Percentiles rank a stretch among this genome's conserved stretches.
phyloP scores from a whole-genome alignment of 2,113 vertebrate genomes.

The Nannospalax galili region DNA sequence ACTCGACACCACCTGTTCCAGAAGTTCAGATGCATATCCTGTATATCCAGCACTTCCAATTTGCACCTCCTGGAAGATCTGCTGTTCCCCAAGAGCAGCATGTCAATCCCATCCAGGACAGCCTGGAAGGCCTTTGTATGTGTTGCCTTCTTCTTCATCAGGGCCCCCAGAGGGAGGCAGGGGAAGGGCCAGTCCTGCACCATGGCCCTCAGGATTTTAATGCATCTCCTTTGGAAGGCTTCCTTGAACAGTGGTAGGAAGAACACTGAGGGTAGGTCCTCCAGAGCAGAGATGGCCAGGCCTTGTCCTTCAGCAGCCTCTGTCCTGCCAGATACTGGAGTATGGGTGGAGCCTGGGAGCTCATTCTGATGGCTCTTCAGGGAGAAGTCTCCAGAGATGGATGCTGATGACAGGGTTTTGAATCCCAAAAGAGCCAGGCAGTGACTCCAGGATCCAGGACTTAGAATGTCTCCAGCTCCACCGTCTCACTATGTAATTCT shows the following conservation, averaged over 20 bases:
- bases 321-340: background rate
- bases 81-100: fast-evolving
- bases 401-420: too few relatives aligned
- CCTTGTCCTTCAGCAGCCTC: background rate
- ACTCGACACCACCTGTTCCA: background rate
- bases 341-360: background rate
- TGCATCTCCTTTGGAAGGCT: background rate
- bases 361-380: background rate
- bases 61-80: background rate
- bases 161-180: background rate
- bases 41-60: background rate
- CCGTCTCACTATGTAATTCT: too few relatives aligned
- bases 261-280: background rate
- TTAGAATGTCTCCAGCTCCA: too few relatives aligned
- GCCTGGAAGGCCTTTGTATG: background rate
- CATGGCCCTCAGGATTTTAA: background rate
- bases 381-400: background rate
- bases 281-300: background rate
- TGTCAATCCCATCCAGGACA: background rate
- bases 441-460: too few relatives aligned
- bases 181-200: background rate
- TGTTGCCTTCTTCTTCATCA: background rate
- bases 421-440: too few relatives aligned
- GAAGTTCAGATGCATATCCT: background rate
- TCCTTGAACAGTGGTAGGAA: background rate